Percentiles rank a stretch among this genome's conserved stretches.
Conservation (phyloP, 2,113 vertebrate species). For the Phrynosoma blainvillii region DNA sequence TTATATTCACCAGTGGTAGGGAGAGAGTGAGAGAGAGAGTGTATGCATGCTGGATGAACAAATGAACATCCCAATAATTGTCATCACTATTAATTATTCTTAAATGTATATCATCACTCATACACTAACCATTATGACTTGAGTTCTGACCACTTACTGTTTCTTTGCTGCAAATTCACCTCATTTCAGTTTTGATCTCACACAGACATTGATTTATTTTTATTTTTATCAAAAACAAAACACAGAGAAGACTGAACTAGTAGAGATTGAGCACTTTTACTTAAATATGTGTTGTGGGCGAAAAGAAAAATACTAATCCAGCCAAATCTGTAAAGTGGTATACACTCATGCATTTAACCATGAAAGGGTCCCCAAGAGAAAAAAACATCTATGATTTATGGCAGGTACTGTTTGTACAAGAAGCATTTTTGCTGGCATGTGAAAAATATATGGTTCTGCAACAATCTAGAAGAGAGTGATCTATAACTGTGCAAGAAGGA, state of each 20-base stretch:
- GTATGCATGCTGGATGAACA: not conserved
- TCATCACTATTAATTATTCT: not conserved
- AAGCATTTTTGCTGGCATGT: constrained; percentile 22
- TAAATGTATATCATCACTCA: not conserved
- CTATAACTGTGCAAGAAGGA: constrained; percentile 24
- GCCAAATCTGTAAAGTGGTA: not conserved
- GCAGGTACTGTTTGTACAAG: constrained; percentile 1
- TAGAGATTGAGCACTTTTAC: not conserved
- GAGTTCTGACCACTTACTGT: not conserved
- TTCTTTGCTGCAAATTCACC: not conserved
- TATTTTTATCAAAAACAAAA: not conserved
- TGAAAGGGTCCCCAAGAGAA: constrained; percentile 35
- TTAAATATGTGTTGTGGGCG: constrained; percentile 12
- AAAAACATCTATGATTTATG: constrained; percentile 34
- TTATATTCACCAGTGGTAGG: not conserved
- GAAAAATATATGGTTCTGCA: constrained; percentile 40
- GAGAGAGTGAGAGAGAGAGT: not conserved
- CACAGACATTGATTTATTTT: not conserved
- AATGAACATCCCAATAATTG: not conserved
- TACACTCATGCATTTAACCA: not conserved
- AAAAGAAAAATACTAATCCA: constrained; percentile 14
- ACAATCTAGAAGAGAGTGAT: constrained; percentile 34
- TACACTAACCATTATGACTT: not conserved
- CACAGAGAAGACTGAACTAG: not conserved
- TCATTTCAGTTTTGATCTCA: not conserved